A percentile compares a stretch with the other conserved stretches of the same genome.
Evolutionary conservation across 2,888 invertebrate species (phyloP).

Genomic region (Leptinotarsa tumamoca): DNA sequence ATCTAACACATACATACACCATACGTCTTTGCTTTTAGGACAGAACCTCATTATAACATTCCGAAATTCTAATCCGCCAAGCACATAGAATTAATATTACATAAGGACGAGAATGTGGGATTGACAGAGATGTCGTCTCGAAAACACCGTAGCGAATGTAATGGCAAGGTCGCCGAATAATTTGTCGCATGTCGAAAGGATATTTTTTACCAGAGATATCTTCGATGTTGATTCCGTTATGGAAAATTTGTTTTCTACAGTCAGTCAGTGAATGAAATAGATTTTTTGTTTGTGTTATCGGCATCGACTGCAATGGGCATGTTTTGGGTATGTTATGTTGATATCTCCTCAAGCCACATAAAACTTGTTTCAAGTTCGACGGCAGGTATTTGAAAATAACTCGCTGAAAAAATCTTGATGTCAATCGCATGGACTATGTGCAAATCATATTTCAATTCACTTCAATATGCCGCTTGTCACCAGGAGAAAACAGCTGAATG

Average conservation of each 20-base stretch:
- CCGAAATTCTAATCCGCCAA: constrained; percentile 2
- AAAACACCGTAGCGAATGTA: not conserved
- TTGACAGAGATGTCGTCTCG: not conserved
- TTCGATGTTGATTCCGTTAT: not conserved
- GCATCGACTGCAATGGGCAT: too few relatives aligned
- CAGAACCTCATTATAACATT: not conserved
- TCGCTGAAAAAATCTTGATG: too few relatives aligned
- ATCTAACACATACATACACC: not conserved
- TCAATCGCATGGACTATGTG: too few relatives aligned
- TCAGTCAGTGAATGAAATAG: too few relatives aligned
- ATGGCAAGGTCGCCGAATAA: not conserved
- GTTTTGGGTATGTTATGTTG: too few relatives aligned
- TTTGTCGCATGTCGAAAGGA: not conserved
- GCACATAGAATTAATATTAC: constrained; percentile 5
- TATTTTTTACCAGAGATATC: not conserved
- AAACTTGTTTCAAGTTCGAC: too few relatives aligned
- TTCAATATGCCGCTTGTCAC: too few relatives aligned
- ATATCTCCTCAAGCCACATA: too few relatives aligned
- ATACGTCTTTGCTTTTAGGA: not conserved
- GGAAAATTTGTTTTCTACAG: not conserved
- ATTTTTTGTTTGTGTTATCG: too few relatives aligned
- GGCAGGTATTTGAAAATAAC: too few relatives aligned
- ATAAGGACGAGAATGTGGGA: not conserved
- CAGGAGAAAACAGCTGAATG: too few relatives aligned
- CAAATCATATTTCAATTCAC: too few relatives aligned